Evolutionary conservation across 2,113 vertebrate genomes (phyloP), one percentile per base, ranked within the genome.

Genomic region (Solea solea): DNA sequence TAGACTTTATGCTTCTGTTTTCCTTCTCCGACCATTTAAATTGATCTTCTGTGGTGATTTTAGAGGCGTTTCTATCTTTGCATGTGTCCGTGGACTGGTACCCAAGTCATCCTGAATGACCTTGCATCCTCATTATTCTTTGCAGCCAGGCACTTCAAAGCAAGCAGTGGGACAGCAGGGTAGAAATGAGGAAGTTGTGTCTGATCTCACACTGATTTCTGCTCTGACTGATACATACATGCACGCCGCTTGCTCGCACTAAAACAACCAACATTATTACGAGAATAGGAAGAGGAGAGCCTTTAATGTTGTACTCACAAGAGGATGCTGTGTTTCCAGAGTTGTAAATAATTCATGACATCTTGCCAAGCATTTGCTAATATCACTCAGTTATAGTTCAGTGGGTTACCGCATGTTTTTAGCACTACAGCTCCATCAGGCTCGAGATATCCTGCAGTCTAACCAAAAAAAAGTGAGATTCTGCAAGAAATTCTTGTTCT

Each of bases 71-170:
- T 70, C 49, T 41, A 16, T 12, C 8, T 15, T 2, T 65, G 55
- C 59, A 39, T 57, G 5, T 40, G 70, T 70, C 57, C 49, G 78
- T 68, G 69, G 81, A 76, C 78, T 72, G 72, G 55, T 84, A 74
- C 76, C 68, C 64, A 75, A 83, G 72, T 82, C 87, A 87, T 91
- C 88, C 77, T 73, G 86, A 87, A 88, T 79, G 85, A 92, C 91
- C 92, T 92, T 87, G 87, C 75, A 81, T 90, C 81, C 89, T 90
- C 85, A 89, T 92, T 92, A 91, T 86, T 87, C 83, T 81, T 80
- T 71, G 67, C 71, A 78, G 74, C 74, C 70, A 66, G 72, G 61
- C 80, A 80, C 88, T 90, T 90, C 85, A 88, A 91, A 87, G 82
- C 72, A 68, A 82, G 74, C 87, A 46, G 84, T 88, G 79, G 78